Evolutionary conservation across 1,140 invertebrate species (phyloP).

Genomic region (Dinoponera quadriceps): DNA sequence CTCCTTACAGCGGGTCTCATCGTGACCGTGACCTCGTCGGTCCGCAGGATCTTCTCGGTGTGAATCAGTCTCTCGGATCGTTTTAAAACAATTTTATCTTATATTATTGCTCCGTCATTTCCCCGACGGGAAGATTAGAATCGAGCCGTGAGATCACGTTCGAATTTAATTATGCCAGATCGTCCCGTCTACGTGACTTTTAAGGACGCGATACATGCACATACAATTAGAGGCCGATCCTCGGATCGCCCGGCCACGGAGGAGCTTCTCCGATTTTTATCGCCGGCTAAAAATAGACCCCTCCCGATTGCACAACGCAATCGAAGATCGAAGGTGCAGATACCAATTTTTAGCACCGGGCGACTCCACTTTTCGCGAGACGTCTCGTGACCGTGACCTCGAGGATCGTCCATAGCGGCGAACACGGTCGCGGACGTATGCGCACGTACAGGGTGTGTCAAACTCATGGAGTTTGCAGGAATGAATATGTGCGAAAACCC

Average conservation of each 20-base stretch:
- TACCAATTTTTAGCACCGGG: constrained; percentile 23
- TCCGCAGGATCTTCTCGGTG: too few species aligned
- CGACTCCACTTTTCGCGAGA: constrained; percentile 33
- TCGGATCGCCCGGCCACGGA: neutral
- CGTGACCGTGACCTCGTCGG: too few species aligned
- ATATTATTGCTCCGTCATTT: neutral
- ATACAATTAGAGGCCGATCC: neutral
- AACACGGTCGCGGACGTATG: constrained; percentile 26
- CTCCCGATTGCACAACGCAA: neutral
- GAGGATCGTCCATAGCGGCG: constrained; percentile 55
- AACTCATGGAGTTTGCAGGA: neutral
- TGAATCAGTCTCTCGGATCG: too few species aligned
- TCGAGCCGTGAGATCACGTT: neutral
- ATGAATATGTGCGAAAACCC: neutral
- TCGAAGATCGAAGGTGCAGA: constrained; percentile 20
- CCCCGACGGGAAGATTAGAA: neutral
- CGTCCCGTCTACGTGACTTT: neutral
- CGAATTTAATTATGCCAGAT: neutral
- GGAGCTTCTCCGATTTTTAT: constrained; percentile 13
- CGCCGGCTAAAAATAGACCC: constrained; percentile 34
- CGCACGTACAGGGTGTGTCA: constrained; percentile 29
- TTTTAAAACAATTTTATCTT: neutral
- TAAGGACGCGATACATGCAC: constrained; percentile 5
- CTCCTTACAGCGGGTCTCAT: too few species aligned
- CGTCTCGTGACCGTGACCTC: constrained; percentile 70